Base-by-base conservation (phyloP, 1,140 invertebrate species). In the Diplogasteroides magnus region DNA sequence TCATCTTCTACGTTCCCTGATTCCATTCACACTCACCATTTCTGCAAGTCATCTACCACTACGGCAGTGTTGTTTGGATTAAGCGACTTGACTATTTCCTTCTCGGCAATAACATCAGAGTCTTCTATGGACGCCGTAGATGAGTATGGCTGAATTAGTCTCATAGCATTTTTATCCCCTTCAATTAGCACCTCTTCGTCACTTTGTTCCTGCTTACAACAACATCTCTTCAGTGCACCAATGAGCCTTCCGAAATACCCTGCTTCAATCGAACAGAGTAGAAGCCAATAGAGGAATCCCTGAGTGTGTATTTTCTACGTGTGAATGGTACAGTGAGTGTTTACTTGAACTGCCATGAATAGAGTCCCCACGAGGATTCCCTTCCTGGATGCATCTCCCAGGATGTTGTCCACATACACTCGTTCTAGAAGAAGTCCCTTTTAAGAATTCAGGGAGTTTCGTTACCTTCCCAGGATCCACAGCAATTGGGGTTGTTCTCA, bases 261-360 rank as follows among this genome's bases (percentile, higher is more conserved):
- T 29, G 68, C 65, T 65, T 78, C 77, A 32, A 78, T 63, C 19
- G 65, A 64, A 31, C 77, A 68, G 2, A 71, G 73, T 27, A 68
- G 28, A 64, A 74, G 56, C 77, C 77, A 78, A 31, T 76, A 78
- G 60, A 78, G n/a, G 66, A 78, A 77, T 56, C 77, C 77, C 68
- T 78, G 65, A 37, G 77, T 61, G 2, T 11, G 19, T 11, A 48
- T 11, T 48, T 48, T n/a, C n/a, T n/a, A n/a, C n/a, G n/a, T n/a
- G n/a, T n/a, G n/a, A n/a, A n/a, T n/a, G n/a, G n/a, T n/a, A n/a
- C n/a, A n/a, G n/a, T n/a, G n/a, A n/a, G n/a, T n/a, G n/a, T n/a
- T 6, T 48, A 48, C 37, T 19, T 48, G 37, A 6, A 48, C 37
- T 19, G 68, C 66, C 0, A 78, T 64, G 70, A 79, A 77, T 13